Evolutionary conservation across 1,140 invertebrate genomes (phyloP).

Genomic region (Drosophila triauraria): DNA sequence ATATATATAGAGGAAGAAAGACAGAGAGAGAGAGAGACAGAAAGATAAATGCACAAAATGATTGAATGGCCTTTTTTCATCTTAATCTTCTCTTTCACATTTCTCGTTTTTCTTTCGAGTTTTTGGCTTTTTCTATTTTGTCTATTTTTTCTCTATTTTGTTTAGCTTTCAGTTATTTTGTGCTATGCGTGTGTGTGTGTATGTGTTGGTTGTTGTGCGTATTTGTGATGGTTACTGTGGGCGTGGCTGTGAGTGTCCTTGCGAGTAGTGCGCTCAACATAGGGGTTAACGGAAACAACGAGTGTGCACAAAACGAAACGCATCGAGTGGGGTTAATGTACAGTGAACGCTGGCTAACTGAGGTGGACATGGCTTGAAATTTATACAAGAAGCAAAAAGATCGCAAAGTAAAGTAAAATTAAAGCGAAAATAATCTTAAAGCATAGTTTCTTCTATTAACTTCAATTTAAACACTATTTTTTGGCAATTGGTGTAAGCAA

Average conservation of each 20-base stretch:
- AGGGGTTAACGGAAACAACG: conserved; percentile 25
- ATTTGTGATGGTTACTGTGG: conserved; percentile 1
- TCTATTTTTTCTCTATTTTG: conserved; percentile 26
- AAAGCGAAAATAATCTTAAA: not conserved
- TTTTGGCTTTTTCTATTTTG: conserved; percentile 29
- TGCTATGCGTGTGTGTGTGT: conserved; percentile 16
- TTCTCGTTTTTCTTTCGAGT: conserved; percentile 22
- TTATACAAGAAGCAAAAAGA: not conserved
- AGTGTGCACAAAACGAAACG: conserved; percentile 28
- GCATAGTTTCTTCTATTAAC: not conserved
- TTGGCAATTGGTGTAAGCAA: too few species aligned
- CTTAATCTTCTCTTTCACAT: conserved; percentile 24
- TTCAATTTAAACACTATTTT: too few species aligned
- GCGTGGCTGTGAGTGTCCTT: not conserved
- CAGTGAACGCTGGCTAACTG: conserved; percentile 23
- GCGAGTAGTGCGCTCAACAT: conserved; percentile 27
- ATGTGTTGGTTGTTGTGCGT: conserved; percentile 29
- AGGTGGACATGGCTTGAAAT: not conserved
- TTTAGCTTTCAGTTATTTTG: conserved; percentile 31
- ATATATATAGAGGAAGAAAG: conserved; percentile 29
- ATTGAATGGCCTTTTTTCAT: conserved; percentile 51
- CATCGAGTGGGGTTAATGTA: conserved; percentile 12
- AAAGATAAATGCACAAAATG: conserved; percentile 79
- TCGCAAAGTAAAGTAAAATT: not conserved
- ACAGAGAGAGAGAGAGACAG: conserved; percentile 62